Percentiles rank a stretch among this genome's conserved stretches.
These are phyloP conservation scores for Rissa tridactyla DNA, from an alignment of 2,113 vertebrate species.

Conservation along the genomic window DNA sequence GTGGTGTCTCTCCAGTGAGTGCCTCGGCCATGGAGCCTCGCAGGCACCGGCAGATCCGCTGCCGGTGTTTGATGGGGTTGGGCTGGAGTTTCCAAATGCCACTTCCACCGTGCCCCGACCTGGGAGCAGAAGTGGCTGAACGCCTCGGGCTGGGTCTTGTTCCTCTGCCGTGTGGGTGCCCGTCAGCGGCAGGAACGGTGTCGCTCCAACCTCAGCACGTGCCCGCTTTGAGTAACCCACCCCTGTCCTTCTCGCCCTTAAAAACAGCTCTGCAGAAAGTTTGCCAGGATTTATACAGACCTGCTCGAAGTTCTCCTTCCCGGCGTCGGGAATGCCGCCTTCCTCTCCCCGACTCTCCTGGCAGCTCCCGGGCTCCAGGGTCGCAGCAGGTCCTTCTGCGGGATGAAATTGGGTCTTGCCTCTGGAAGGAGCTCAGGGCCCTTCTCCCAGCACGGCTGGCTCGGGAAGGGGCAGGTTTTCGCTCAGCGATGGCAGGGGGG, in stretches of 20 bases:
- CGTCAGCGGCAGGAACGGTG: fast-evolving
- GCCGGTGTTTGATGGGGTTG: too few relatives aligned
- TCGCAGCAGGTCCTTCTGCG: neutral
- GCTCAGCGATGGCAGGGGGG: too few relatives aligned
- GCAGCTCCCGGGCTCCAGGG: neutral
- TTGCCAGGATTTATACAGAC: too few relatives aligned
- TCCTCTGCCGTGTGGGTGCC: neutral
- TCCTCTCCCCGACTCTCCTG: too few relatives aligned
- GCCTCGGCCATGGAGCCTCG: fast-evolving
- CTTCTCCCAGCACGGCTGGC: neutral
- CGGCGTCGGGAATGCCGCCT: fast-evolving
- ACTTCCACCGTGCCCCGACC: neutral
- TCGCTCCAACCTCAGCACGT: fast-evolving
- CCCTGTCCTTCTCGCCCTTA: neutral
- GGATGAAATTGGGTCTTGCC: neutral
- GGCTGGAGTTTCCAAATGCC: neutral
- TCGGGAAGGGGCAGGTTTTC: neutral
- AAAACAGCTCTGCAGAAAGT: neutral
- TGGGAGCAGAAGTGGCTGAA: neutral
- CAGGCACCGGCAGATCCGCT: neutral
- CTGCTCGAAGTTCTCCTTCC: neutral
- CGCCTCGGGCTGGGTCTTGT: neutral
- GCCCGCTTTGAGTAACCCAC: neutral
- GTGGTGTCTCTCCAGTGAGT: neutral
- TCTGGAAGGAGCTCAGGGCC: neutral